Percentiles rank a stretch among this genome's conserved stretches.
Conservation (phyloP, 2,888 invertebrate species). For the Portevinia maculata region DNA sequence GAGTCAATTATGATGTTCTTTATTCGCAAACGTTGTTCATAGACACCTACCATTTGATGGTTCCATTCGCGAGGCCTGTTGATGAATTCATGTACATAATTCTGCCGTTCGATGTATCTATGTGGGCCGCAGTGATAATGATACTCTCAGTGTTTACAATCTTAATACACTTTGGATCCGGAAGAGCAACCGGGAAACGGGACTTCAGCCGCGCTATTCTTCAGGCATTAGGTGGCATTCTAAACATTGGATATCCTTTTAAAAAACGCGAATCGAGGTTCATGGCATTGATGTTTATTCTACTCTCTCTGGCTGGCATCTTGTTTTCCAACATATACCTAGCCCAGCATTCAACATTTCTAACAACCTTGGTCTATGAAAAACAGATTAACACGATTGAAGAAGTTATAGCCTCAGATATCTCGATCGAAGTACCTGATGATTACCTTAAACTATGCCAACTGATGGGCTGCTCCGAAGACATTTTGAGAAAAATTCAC, state of each 20-base stretch:
- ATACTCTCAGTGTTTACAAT: neutral
- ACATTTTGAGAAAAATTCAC: neutral
- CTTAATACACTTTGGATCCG: neutral
- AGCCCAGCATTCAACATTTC: conserved; percentile 78
- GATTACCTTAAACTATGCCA: neutral
- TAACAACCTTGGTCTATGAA: conserved; percentile 75
- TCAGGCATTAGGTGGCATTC: neutral
- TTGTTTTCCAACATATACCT: neutral
- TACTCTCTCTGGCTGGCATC: neutral
- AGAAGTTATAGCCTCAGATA: neutral
- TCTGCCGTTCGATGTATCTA: neutral
- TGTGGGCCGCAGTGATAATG: neutral
- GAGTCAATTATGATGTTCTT: neutral
- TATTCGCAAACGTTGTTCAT: neutral
- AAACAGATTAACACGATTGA: conserved; percentile 44
- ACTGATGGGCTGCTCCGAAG: neutral
- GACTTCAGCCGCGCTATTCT: neutral
- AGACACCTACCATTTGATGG: neutral
- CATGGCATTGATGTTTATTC: neutral
- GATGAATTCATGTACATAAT: neutral
- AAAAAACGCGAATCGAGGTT: neutral
- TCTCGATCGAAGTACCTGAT: neutral
- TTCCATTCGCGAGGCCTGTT: neutral
- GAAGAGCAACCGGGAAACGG: neutral
- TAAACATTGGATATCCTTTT: neutral